A percentile compares a stretch with the other conserved stretches of the same genome.
Evolutionary conservation across 2,888 invertebrate genomes (phyloP).

Genomic region (Leucoma salicis): DNA sequence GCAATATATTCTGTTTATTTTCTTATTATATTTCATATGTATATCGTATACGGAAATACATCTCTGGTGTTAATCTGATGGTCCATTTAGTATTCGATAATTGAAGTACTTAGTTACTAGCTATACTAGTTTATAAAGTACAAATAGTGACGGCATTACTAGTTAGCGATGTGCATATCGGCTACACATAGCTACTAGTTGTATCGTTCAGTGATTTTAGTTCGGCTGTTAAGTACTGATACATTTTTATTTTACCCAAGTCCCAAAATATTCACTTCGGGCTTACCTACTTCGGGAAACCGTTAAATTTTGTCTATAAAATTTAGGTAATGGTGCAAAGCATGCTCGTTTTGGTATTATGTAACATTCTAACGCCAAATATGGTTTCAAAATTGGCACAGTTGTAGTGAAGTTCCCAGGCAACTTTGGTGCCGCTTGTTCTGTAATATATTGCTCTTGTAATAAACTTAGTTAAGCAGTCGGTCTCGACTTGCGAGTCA

Average conservation of each 20-base stretch:
- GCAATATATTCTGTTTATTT: no score
- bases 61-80: no score
- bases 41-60: no score
- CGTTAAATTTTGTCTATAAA: constrained; percentile 50
- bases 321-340: constrained; percentile 65
- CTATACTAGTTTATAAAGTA: constrained; percentile 43
- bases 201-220: constrained; percentile 46
- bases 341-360: constrained; percentile 51
- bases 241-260: constrained; percentile 42
- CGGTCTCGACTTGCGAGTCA: constrained; percentile 11
- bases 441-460: background rate
- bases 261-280: constrained; percentile 38
- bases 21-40: no score
- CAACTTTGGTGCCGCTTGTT: constrained; percentile 29
- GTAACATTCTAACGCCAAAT: constrained; percentile 38
- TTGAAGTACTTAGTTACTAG: constrained; percentile 31
- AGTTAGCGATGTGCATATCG: constrained; percentile 51
- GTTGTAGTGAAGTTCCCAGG: constrained; percentile 29
- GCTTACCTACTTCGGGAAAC: constrained; percentile 50
- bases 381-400: constrained; percentile 25
- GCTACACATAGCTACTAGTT: constrained; percentile 48
- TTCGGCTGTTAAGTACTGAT: constrained; percentile 46
- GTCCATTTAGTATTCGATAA: no score
- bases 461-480: constrained; percentile 16
- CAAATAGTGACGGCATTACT: constrained; percentile 53